A percentile compares a stretch with the other conserved stretches of the same genome.
Evolutionary conservation across 2,797 vertebrate genomes (phyloP).

Genomic region (Cyclopterus lumpus): DNA sequence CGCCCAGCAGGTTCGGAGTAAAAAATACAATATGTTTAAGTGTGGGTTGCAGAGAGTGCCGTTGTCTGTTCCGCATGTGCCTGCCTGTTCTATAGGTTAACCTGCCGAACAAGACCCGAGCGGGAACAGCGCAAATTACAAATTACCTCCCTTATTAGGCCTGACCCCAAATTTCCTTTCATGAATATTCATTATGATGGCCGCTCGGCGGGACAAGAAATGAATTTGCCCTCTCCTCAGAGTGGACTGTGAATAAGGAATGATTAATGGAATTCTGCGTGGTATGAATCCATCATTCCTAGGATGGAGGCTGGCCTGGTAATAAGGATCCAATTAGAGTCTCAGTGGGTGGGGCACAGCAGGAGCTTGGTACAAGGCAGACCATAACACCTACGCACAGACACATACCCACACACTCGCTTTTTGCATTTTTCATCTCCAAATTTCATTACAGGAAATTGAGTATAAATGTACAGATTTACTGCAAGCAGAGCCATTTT

Average conservation of each 20-base stretch:
- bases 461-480: slow-evolving; percentile 54
- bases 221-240: slow-evolving; percentile 82
- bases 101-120: slow-evolving; percentile 82
- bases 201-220: slow-evolving; percentile 77
- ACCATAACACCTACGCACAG: slow-evolving; percentile 58
- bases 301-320: slow-evolving; percentile 78
- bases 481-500: slow-evolving; percentile 49
- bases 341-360: slow-evolving; percentile 84
- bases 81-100: slow-evolving; percentile 81
- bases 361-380: slow-evolving; percentile 65
- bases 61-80: slow-evolving; percentile 53
- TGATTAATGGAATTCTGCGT: slow-evolving; percentile 89
- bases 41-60: slow-evolving; percentile 54
- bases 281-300: slow-evolving; percentile 87
- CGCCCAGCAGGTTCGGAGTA: slow-evolving; percentile 39
- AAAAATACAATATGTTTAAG: slow-evolving; percentile 63
- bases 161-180: slow-evolving; percentile 88
- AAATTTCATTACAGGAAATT: slow-evolving; percentile 55
- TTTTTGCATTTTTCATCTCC: slow-evolving; percentile 41
- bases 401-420: slow-evolving; percentile 15
- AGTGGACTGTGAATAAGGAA: slow-evolving; percentile 87
- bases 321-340: slow-evolving; percentile 91
- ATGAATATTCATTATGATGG: slow-evolving; percentile 88
- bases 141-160: slow-evolving; percentile 89
- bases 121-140: slow-evolving; percentile 87